phyloP scores from a whole-genome alignment of 2,113 vertebrate species.

The Sprattus sprattus region DNA sequence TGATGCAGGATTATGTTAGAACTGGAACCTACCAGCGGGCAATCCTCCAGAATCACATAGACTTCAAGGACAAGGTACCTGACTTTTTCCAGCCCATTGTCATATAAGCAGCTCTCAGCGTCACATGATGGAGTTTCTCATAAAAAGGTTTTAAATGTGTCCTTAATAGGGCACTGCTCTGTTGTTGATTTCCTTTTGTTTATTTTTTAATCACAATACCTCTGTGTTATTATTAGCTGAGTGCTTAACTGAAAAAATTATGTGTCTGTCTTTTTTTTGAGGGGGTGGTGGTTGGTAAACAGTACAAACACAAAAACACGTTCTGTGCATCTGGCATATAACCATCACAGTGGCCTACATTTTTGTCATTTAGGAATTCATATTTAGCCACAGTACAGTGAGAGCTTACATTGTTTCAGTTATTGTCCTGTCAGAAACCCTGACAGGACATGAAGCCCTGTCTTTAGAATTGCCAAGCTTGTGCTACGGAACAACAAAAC shows the following conservation, averaged over 20 bases:
- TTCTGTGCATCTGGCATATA: not conserved
- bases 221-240: not conserved
- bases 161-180: not conserved
- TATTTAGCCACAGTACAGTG: not conserved
- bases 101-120: not conserved
- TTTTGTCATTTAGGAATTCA: not conserved
- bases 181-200: not conserved
- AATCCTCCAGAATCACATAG: slow-evolving; percentile 93
- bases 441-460: not conserved
- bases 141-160: not conserved
- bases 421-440: not conserved
- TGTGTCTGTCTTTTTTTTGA: too few species aligned
- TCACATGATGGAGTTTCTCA: not conserved
- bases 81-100: not conserved
- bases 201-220: not conserved
- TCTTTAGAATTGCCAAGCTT: not conserved
- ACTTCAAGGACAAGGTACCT: slow-evolving; percentile 94
- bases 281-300: too few species aligned
- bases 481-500: not conserved
- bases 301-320: not conserved
- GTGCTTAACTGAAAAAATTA: not conserved
- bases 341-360: not conserved
- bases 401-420: not conserved
- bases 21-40: slow-evolving; percentile 96
- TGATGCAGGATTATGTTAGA: slow-evolving; percentile 98